Base-by-base conservation (phyloP, 2,888 invertebrate species). In the Oscheius sp. region DNA sequence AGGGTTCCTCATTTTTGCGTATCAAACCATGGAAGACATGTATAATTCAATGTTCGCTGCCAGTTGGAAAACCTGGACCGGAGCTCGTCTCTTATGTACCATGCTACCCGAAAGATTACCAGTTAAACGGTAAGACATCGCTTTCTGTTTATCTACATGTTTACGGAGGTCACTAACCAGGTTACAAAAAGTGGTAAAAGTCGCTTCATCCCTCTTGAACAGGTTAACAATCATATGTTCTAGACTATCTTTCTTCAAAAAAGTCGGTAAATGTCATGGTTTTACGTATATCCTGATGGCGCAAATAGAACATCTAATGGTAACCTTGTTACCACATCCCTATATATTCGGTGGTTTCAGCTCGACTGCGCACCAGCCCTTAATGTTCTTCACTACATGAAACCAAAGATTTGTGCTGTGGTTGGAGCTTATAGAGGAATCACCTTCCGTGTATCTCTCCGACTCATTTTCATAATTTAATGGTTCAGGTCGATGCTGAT, bases 21-120 rank as follows among this genome's bases (percentile, higher is more conserved):
- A 76, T 56, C 77, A 80, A 54, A 80, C 80, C 3, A 77, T 80
- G 80, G 80, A 79, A 41, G 73, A 77, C 56, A 80, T 80, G 80
- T 75, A 79, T 51, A 77, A 72, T 5, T 59, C 51, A 17, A 69
- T 71, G 24, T 80, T 80, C 56, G 75, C 76, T 6, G 62, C 28
- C 3, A 73, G 68, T 54, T 80, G 80, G 80, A 80, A 80, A 54
- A 80, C 80, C 6, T 80, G 80, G 80, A 77, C 78, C 17, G 80
- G 80, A n/a, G 80, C 78, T 17, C 59, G 80, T n/a, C 74, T 77
- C 68, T 57, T 80, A 17, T 77, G 72, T 41, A 71, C 65, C 28
- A 36, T 65, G 45, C 71, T 80, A 69, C 80, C 78, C 2, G 47
- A 70, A 0, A 68, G 73, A 22, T 67, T 77, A 32, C 63, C 65